Percentiles rank a stretch among this genome's conserved stretches.
Conservation (phyloP, 2,888 invertebrate species). For the Ptilodon capucinus region DNA sequence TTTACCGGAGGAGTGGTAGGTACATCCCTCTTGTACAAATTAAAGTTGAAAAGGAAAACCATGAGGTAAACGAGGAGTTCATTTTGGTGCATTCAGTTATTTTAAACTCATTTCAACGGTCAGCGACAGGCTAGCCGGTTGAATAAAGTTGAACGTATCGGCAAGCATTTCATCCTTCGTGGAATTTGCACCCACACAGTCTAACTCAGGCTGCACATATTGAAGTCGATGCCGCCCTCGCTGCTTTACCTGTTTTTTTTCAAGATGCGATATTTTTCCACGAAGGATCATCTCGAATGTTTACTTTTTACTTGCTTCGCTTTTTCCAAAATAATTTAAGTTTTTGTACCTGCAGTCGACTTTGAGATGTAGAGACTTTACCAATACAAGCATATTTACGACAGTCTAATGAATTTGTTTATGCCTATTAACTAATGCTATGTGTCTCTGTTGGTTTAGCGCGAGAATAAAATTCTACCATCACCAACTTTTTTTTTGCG, state of each 20-base stretch:
- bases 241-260: conserved; percentile 40
- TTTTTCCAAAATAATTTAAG: background rate
- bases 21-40: too few species aligned
- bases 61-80: too few species aligned
- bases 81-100: too few species aligned
- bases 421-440: too few species aligned
- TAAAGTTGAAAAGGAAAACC: too few species aligned
- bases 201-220: conserved; percentile 45
- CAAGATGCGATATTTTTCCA: conserved; percentile 39
- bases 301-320: conserved; percentile 7
- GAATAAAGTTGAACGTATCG: conserved; percentile 62
- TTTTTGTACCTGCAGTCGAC: background rate
- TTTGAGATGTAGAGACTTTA: too few species aligned
- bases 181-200: conserved; percentile 75
- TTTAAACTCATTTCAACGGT: conserved; percentile 44
- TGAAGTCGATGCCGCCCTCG: conserved; percentile 32
- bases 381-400: too few species aligned
- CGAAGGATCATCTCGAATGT: conserved; percentile 31
- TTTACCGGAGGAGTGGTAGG: too few species aligned
- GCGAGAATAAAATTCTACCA: too few species aligned
- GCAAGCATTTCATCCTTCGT: conserved; percentile 69
- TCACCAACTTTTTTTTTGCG: too few species aligned
- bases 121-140: conserved; percentile 45
- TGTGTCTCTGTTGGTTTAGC: too few species aligned
- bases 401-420: too few species aligned